These are phyloP conservation scores for Brachyhypopomus gauderio DNA, from an alignment of 2,113 vertebrate genomes.

Conservation along the genomic window DNA sequence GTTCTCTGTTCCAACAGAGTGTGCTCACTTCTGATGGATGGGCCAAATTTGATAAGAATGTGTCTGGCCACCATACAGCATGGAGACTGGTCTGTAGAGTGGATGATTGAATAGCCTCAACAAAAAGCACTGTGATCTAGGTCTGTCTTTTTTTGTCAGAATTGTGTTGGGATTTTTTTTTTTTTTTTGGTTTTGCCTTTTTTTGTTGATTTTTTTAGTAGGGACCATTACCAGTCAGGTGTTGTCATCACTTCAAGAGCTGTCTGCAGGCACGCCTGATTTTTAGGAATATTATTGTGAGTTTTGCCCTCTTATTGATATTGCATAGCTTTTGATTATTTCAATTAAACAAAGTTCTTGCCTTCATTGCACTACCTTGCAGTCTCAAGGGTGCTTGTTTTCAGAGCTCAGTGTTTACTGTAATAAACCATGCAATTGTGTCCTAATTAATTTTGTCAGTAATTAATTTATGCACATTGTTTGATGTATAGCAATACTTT, in stretches of 20 bases:
- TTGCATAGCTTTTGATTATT: conserved; percentile 49
- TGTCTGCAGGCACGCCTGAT: neutral
- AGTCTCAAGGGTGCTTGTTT: conserved; percentile 70
- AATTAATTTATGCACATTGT: conserved; percentile 73
- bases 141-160: conserved; percentile 62
- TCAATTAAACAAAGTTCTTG: conserved; percentile 57
- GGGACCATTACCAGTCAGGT: neutral
- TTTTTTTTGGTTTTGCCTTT: neutral
- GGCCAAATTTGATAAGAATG: conserved; percentile 82
- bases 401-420: conserved; percentile 66
- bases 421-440: conserved; percentile 77
- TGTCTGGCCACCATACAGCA: conserved; percentile 86
- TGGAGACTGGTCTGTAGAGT: conserved; percentile 80
- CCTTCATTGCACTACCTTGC: conserved; percentile 40
- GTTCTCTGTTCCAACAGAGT: conserved; percentile 81
- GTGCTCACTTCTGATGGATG: conserved; percentile 83
- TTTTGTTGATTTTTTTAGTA: too few species aligned
- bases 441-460: conserved; percentile 72
- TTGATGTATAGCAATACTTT: conserved; percentile 75
- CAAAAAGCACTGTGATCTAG: conserved; percentile 79
- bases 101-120: conserved; percentile 78
- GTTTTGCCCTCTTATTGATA: neutral
- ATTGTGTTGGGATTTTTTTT: conserved; percentile 45
- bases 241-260: neutral
- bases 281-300: conserved; percentile 36